Conservation (phyloP, 2,888 invertebrate genomes). For the Drosophila aldrichi region DNA sequence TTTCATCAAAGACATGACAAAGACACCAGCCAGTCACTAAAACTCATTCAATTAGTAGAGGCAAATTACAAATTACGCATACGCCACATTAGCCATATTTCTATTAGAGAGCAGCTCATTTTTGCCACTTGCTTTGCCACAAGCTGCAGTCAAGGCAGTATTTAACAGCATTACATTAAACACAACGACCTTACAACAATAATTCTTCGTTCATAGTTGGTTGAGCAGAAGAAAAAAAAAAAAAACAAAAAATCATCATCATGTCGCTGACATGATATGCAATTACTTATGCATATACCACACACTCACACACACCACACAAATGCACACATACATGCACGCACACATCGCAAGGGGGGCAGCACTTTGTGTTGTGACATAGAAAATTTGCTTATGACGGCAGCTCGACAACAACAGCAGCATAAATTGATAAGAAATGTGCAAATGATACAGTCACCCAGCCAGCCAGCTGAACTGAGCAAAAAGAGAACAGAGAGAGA, state of each 20-base stretch:
- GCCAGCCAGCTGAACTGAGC: not conserved
- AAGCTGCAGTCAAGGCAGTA: constrained; percentile 28
- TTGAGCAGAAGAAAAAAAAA: constrained; percentile 25
- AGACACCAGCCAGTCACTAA: constrained; percentile 1
- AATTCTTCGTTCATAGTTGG: constrained; percentile 36
- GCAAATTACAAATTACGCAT: constrained; percentile 36
- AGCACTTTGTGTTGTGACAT: constrained; percentile 34
- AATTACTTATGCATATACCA: constrained; percentile 50
- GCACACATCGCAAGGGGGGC: constrained; percentile 1
- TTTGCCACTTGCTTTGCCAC: constrained; percentile 21
- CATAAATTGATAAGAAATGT: constrained; percentile 54
- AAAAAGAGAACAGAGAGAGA: not conserved
- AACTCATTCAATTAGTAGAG: constrained; percentile 27
- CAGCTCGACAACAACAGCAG: constrained; percentile 43
- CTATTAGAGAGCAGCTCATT: constrained; percentile 17
- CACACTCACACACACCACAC: constrained; percentile 38
- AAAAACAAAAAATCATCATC: too few species aligned
- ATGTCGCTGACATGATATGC: constrained; percentile 35
- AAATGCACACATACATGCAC: constrained; percentile 22
- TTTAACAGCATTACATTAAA: constrained; percentile 40
- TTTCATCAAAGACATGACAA: constrained; percentile 5
- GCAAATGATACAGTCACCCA: constrained; percentile 30
- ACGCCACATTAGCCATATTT: constrained; percentile 38
- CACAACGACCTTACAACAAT: constrained; percentile 24
- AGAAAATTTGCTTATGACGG: constrained; percentile 54